These are phyloP conservation scores for Pundamilia nyererei DNA, from an alignment of 2,113 vertebrate species.

Conservation along the genomic window DNA sequence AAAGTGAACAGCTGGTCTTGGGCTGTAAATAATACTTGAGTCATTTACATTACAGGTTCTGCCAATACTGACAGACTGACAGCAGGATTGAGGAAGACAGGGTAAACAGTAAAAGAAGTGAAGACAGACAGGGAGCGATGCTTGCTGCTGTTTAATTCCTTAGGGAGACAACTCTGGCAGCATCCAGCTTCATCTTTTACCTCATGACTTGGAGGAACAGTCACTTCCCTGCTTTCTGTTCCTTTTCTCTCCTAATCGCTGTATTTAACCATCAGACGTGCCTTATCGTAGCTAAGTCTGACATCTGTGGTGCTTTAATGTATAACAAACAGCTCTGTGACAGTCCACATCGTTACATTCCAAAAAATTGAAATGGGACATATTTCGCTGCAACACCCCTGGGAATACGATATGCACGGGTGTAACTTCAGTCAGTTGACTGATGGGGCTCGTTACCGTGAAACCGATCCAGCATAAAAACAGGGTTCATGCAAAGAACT, in stretches of 20 bases:
- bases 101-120: not conserved
- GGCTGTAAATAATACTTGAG: conserved; percentile 14
- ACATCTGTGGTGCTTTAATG: not conserved
- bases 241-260: conserved; percentile 1
- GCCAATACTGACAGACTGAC: not conserved
- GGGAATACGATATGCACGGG: not conserved
- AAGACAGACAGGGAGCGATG: not conserved
- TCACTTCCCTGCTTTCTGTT: not conserved
- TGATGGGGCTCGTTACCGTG: conserved; percentile 1
- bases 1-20: conserved; percentile 43
- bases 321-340: not conserved
- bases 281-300: not conserved
- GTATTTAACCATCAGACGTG: conserved; percentile 16
- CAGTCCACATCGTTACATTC: not conserved
- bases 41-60: conserved; percentile 13
- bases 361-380: not conserved
- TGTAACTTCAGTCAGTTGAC: not conserved
- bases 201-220: not conserved
- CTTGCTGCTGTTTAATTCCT: conserved; percentile 18
- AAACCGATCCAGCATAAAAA: not conserved
- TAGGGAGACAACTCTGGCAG: not conserved
- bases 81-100: not conserved
- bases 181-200: not conserved
- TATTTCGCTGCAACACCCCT: not conserved
- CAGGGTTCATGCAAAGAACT: not conserved